Evolutionary conservation across 2,888 invertebrate genomes (phyloP).

Genomic region (Himalopsyche kuldschensis): DNA sequence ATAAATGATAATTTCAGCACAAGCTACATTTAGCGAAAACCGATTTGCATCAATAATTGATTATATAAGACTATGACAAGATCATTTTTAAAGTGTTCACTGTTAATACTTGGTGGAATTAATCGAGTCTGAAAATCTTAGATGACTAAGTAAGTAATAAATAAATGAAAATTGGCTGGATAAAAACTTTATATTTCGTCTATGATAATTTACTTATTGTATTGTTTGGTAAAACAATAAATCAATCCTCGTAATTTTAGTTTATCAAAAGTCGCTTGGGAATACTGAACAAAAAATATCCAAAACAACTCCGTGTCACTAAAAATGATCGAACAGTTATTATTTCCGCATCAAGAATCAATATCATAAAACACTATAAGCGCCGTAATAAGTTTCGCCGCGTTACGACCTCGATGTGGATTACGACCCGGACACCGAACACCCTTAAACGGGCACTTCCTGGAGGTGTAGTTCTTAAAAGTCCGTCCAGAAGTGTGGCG

Average conservation of each 20-base stretch:
- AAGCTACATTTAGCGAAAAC: too few relatives aligned
- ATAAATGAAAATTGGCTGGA: too few relatives aligned
- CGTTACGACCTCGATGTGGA: background rate
- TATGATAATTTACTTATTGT: too few relatives aligned
- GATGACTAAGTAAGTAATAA: too few relatives aligned
- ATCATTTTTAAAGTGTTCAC: too few relatives aligned
- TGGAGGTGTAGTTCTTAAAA: conserved; percentile 2
- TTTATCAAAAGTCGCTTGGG: background rate
- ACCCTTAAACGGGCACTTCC: background rate
- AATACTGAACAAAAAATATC: background rate
- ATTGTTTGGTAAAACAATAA: too few relatives aligned
- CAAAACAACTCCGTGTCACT: background rate
- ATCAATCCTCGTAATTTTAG: background rate
- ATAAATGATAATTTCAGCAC: too few relatives aligned
- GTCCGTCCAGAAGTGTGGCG: background rate
- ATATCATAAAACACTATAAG: background rate
- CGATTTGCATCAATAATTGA: too few relatives aligned
- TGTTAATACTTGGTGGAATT: too few relatives aligned
- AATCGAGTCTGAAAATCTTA: too few relatives aligned
- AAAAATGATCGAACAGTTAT: background rate
- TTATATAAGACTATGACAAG: too few relatives aligned
- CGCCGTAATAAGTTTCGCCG: background rate
- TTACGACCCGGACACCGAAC: background rate
- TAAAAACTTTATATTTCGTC: too few relatives aligned
- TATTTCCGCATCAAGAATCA: background rate